Conservation (phyloP, 2,113 vertebrate genomes). For the Empidonax alnorum region DNA sequence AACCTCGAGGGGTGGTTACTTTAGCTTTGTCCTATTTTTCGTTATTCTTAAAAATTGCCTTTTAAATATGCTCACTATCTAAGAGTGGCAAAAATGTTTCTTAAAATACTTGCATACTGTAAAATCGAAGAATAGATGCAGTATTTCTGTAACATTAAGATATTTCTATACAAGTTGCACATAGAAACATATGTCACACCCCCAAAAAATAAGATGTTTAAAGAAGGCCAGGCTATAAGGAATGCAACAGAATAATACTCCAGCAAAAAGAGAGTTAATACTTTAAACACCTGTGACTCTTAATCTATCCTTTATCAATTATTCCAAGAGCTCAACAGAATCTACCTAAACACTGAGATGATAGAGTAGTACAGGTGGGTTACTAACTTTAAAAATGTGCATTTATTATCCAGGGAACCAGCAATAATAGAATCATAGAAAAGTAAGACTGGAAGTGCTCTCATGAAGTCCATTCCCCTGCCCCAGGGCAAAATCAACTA, state of each 20-base stretch:
- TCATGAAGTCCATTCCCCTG: constrained; percentile 43
- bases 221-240: not conserved
- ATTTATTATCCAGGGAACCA: constrained; percentile 26
- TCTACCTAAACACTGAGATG: constrained; percentile 1
- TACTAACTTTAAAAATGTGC: constrained; percentile 18
- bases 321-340: constrained; percentile 14
- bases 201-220: not conserved
- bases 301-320: constrained; percentile 20
- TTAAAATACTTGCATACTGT: not conserved
- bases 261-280: constrained; percentile 4
- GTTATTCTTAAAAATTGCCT: not conserved
- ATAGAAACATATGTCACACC: not conserved
- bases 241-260: not conserved
- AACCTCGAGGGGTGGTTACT: not conserved
- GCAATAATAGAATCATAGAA: constrained; percentile 35
- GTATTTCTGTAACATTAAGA: constrained; percentile 10
- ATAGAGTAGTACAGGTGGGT: not conserved
- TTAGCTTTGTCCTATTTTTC: not conserved
- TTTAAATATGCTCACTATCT: not conserved
- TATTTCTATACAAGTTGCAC: not conserved
- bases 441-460: constrained; percentile 54
- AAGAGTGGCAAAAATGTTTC: not conserved
- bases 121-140: not conserved
- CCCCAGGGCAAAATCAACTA: constrained; percentile 37
- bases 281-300: not conserved